Percentiles rank a stretch among this genome's conserved stretches.
Evolutionary conservation across 2,797 vertebrate genomes (phyloP).

Genomic region (Macroramphosus scolopax): DNA sequence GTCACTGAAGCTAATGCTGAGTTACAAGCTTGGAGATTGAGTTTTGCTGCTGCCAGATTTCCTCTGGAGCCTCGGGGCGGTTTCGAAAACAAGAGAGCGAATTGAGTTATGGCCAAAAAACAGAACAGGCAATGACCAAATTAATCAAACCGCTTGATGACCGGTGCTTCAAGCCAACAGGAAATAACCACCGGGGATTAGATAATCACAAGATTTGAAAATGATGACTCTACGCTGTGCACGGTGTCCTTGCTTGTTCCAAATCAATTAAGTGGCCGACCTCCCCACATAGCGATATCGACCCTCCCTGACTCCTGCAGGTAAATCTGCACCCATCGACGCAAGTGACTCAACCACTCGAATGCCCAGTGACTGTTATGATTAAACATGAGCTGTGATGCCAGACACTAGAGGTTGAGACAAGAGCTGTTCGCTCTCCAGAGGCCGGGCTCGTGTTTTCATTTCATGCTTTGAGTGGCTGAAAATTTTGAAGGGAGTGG

Average conservation of each 20-base stretch:
- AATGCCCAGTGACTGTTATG: constrained; percentile 17
- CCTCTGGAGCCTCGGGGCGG: constrained; percentile 46
- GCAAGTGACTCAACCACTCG: constrained; percentile 28
- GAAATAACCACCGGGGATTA: no score
- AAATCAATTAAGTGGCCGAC: constrained; percentile 22
- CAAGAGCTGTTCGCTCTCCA: constrained; percentile 16
- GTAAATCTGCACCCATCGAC: constrained; percentile 19
- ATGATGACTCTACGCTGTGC: neutral
- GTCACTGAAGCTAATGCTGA: constrained; percentile 28
- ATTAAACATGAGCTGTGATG: constrained; percentile 51
- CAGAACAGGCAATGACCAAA: constrained; percentile 47
- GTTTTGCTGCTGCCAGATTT: constrained; percentile 62
- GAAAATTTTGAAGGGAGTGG: constrained; percentile 24
- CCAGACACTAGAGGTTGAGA: constrained; percentile 17
- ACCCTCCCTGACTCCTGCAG: constrained; percentile 32
- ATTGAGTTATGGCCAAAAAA: constrained; percentile 62
- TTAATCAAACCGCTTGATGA: constrained; percentile 43
- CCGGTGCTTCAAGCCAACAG: constrained; percentile 9
- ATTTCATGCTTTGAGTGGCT: constrained; percentile 48
- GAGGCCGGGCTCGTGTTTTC: constrained; percentile 18
- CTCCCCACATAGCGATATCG: constrained; percentile 22
- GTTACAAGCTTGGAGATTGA: constrained; percentile 41
- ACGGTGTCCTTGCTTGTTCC: constrained; percentile 4
- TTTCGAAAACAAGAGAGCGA: constrained; percentile 55
- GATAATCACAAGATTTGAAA: neutral